Evolutionary conservation across 2,888 invertebrate species (phyloP), one percentile per base, ranked within the genome.

Genomic region (Prosapia bicincta): DNA sequence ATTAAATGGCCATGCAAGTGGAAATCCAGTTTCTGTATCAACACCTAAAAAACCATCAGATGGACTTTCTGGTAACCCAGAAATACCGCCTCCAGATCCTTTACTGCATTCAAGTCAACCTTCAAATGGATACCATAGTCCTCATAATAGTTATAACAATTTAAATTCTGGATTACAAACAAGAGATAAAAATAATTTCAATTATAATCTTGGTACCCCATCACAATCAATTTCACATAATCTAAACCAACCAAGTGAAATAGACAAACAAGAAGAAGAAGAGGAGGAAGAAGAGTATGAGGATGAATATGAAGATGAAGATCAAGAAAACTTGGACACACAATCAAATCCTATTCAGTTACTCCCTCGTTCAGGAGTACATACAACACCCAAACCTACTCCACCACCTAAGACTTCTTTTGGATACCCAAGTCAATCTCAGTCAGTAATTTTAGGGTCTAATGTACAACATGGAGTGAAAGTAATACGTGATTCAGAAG

Each of bases 361-460:
- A 23, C 68, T 23, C 54, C 38, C 30, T 78, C 69, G 72, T 13
- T 70, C 74, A 26, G 71, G 75, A 65, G 30, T n/a, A 32, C 77
- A 71, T 32, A 76, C 74, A 26, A 76, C 72, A 77, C 80, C 78
- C 66, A 79, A 76, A 77, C 77, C 76, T 75, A 80, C 71, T 25
- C 78, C 78, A 68, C 65, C 70, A 26, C n/a, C 79, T n/a, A 79
- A 73, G 74, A 79, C 85, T 83, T 83, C 82, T n/a, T 54, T 54
- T 20, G 54, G 54, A 20, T 54, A 54, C 20, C 86, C 87, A 15
- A 86, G 87, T 26, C 90, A 89, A 81, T 88, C 87, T n/a, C 92
- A 92, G 82, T 89, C 89, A 77, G 89, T 91, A 76, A 84, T 90
- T 43, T 83, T 92, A 75, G 89, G 89, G 25, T 87, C 89, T 3